These are phyloP conservation scores for Eudyptes chrysolophus DNA, from an alignment of 2,113 vertebrate species.

Conservation along the genomic window DNA sequence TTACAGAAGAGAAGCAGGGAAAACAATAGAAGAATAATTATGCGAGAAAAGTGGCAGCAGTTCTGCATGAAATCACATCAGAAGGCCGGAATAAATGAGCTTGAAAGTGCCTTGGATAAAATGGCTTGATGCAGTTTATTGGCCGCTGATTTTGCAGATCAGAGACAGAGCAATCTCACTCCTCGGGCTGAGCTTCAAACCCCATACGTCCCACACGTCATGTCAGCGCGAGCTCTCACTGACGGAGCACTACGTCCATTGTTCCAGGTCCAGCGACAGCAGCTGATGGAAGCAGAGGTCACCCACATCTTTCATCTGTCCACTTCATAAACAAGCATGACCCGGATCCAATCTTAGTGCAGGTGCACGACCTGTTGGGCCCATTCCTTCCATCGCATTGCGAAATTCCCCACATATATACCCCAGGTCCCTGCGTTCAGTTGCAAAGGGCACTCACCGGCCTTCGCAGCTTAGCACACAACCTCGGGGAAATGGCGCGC, in stretches of 20 bases:
- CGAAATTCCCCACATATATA: background rate
- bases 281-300: background rate
- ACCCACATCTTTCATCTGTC: background rate
- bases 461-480: rapidly evolving
- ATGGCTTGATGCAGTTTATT: rapidly evolving
- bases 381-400: background rate
- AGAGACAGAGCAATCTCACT: background rate
- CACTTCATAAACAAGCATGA: background rate
- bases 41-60: background rate
- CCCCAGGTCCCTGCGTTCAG: rapidly evolving
- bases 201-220: rapidly evolving
- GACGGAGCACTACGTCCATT: rapidly evolving
- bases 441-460: background rate
- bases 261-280: background rate
- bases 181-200: rapidly evolving
- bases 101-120: background rate
- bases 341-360: background rate
- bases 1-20: background rate
- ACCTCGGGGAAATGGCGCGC: rapidly evolving
- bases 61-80: background rate
- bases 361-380: background rate
- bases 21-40: background rate
- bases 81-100: background rate
- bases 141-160: background rate
- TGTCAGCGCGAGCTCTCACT: background rate